Evolutionary conservation across 2,797 vertebrate genomes (phyloP), one percentile per base, ranked within the genome.

Genomic region (Gadopsis bispinosus): DNA sequence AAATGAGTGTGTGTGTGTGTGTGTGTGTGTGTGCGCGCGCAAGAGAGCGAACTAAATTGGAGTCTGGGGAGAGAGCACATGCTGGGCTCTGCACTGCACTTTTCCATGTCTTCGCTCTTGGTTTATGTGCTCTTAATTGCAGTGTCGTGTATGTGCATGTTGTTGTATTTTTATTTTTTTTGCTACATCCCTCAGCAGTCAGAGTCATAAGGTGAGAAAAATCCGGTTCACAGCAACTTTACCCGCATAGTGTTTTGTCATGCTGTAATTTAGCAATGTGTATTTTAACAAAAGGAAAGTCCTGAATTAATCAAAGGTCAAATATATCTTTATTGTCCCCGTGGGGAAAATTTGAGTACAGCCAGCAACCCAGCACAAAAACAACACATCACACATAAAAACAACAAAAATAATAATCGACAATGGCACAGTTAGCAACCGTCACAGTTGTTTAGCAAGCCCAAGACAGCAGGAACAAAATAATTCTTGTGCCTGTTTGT

Each of bases 1-100:
- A 92, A 92, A 76, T 90, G 84, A 60, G 69, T 53, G 77, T 74
- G 58, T 83, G 43, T 69, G 14, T 62, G 55, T 60, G 54, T 51
- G 43, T 55, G 63, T 45, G 29, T 39, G 29, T 63, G 14, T n/a
- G 41, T 64, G 43, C 51, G 43, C 53, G 48, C 19, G 62, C 2
- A 50, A 69, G 50, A 19, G 58, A 56, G 50, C 48, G 70, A 71
- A 29, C 48, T 63, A 43, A 56, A 79, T 58, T 64, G 51, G 67
- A 73, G 74, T 85, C 64, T 54, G 22, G 73, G 79, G n/a, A n/a
- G 77, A 77, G 61, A 66, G 39, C 39, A 13, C 33, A 54, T 51
- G 13, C 58, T 45, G 48, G 39, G 22, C 55, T 75, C 62, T 56
- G 66, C 26, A 1, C 58, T 61, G 43, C 68, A 77, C 48, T 81